phyloP scores from a whole-genome alignment of 2,797 vertebrate species.

The Cyprinella venusta region DNA sequence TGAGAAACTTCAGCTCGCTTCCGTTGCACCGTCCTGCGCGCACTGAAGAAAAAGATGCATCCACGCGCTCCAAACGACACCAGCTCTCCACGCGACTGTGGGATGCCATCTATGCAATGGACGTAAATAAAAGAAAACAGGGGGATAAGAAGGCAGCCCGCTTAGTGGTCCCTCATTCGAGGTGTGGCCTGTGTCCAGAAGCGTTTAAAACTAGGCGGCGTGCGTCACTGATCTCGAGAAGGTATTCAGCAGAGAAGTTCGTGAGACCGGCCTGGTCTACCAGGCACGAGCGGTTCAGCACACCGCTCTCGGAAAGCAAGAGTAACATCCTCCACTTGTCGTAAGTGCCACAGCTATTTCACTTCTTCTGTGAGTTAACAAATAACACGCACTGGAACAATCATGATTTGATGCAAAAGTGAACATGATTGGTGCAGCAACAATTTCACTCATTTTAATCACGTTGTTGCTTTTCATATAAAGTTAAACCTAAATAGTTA shows the following conservation, averaged over 20 bases:
- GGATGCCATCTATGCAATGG: neutral
- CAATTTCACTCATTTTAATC: too few relatives aligned
- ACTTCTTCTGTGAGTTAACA: neutral
- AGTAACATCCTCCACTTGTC: slow-evolving; percentile 7
- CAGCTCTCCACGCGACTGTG: neutral
- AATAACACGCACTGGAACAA: too few relatives aligned
- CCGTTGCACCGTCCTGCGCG: neutral
- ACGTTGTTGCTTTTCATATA: neutral
- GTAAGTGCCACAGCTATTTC: slow-evolving; percentile 11
- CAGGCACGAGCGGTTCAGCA: slow-evolving; percentile 33
- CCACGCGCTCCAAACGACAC: neutral
- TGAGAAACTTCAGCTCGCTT: neutral
- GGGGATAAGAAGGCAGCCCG: slow-evolving; percentile 30
- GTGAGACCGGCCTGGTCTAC: slow-evolving; percentile 32
- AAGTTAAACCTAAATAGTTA: neutral
- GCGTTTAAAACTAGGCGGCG: slow-evolving; percentile 37
- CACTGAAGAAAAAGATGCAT: neutral
- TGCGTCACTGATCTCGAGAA: slow-evolving; percentile 31
- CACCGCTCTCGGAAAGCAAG: slow-evolving; percentile 1
- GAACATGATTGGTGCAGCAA: neutral
- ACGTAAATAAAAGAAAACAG: neutral
- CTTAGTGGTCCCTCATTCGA: slow-evolving; percentile 41
- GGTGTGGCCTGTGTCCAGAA: slow-evolving; percentile 44
- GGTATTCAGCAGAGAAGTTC: neutral
- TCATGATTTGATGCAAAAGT: neutral